phyloP scores from a whole-genome alignment of 2,797 vertebrate species.

The Malacoraja senta region DNA sequence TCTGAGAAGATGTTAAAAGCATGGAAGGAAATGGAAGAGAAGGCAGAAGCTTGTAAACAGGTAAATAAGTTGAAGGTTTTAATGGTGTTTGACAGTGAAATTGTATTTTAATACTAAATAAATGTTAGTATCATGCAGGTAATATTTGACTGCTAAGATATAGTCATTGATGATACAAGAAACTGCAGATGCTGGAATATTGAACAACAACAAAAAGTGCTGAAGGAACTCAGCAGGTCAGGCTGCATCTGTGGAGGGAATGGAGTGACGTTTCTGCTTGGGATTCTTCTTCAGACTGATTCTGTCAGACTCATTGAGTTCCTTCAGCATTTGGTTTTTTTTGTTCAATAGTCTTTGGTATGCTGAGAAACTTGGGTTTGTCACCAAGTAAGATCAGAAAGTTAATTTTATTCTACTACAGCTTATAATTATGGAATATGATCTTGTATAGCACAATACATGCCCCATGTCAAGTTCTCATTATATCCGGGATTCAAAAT shows the following conservation, averaged over 20 bases:
- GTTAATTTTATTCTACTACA: background rate
- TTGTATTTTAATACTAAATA: background rate
- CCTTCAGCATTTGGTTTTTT: too few species aligned
- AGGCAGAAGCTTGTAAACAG: slow-evolving; percentile 77
- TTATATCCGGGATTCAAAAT: too few species aligned
- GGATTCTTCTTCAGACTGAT: too few species aligned
- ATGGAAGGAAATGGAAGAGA: slow-evolving; percentile 93
- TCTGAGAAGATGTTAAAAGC: slow-evolving; percentile 95
- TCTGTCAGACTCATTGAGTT: too few species aligned
- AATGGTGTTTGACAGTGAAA: background rate
- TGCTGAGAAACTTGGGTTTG: background rate
- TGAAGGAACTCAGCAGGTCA: too few species aligned
- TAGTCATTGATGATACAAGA: too few species aligned
- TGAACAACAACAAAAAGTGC: too few species aligned
- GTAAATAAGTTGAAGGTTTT: slow-evolving; percentile 51
- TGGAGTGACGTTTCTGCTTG: too few species aligned
- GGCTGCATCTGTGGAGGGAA: too few species aligned
- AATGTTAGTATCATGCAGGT: too few species aligned
- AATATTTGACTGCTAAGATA: background rate
- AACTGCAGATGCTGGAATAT: too few species aligned
- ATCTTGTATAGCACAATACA: background rate
- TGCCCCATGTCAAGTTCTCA: background rate
- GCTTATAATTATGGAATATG: too few species aligned
- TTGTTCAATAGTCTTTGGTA: background rate
- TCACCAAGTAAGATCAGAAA: background rate